Conservation (phyloP, 2,888 invertebrate species). For the Labia minor region DNA sequence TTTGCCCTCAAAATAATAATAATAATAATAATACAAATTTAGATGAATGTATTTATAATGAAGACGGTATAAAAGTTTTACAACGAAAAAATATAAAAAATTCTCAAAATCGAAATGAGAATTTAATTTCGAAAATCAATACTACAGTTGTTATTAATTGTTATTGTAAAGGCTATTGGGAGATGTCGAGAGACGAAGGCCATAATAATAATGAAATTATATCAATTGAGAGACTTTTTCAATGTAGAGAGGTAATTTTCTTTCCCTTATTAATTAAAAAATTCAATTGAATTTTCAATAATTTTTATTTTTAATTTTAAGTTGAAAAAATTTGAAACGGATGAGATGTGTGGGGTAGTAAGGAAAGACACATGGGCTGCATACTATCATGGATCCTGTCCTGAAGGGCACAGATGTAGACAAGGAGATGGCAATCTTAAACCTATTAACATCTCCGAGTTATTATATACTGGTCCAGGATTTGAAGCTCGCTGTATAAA, state of each 20-base stretch:
- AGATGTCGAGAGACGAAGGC: not conserved
- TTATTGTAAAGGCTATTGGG: not conserved
- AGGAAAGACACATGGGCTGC: constrained; percentile 46
- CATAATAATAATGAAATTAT: not conserved
- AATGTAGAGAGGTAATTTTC: constrained; percentile 28
- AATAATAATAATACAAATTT: constrained; percentile 33
- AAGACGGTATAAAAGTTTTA: constrained; percentile 37
- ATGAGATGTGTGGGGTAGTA: constrained; percentile 52
- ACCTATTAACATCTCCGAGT: constrained; percentile 40
- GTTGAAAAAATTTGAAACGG: constrained; percentile 42
- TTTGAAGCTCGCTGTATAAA: constrained; percentile 47
- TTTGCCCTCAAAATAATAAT: constrained; percentile 37
- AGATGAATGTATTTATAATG: constrained; percentile 29
- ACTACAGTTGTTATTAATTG: constrained; percentile 16
- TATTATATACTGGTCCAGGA: constrained; percentile 46
- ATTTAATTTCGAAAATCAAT: not conserved
- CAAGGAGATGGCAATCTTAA: constrained; percentile 40
- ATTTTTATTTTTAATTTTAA: constrained; percentile 28
- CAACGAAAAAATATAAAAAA: constrained; percentile 26
- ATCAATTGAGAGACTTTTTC: constrained; percentile 28
- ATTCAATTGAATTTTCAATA: no score
- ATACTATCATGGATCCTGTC: constrained; percentile 53
- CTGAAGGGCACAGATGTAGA: constrained; percentile 47
- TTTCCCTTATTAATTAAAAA: no score
- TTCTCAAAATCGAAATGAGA: not conserved